These are phyloP conservation scores for Calonectris borealis DNA, from an alignment of 2,113 vertebrate species.

Conservation along the genomic window DNA sequence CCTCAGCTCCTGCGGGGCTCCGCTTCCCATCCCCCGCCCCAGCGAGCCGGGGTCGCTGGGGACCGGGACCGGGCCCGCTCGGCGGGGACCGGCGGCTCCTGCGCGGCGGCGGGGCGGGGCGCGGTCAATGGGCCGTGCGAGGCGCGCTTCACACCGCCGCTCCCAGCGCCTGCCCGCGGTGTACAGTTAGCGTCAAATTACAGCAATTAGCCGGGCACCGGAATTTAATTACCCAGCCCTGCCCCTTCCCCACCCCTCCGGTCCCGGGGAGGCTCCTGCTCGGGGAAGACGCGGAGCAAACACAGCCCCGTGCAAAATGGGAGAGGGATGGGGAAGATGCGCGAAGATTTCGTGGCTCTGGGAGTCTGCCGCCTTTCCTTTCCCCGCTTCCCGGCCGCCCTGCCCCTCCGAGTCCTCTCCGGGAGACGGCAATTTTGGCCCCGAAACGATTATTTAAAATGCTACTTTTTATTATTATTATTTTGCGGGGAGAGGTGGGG, in stretches of 20 bases:
- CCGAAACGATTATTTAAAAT: neutral
- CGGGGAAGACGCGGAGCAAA: neutral
- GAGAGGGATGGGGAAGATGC: neutral
- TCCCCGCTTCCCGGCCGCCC: neutral
- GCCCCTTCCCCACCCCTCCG: neutral
- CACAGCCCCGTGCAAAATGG: neutral
- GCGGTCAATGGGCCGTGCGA: slow-evolving; percentile 45
- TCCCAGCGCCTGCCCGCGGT: neutral
- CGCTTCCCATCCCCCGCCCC: accelerated
- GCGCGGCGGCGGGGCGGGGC: neutral
- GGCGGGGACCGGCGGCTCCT: neutral
- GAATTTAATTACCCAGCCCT: slow-evolving; percentile 20
- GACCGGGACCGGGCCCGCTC: neutral
- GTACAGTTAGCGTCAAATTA: slow-evolving; percentile 58
- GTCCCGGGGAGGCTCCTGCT: neutral
- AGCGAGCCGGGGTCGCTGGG: neutral
- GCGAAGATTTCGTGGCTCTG: neutral
- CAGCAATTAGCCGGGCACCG: slow-evolving; percentile 46
- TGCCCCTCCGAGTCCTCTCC: neutral
- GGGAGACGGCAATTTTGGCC: neutral
- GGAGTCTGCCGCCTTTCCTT: neutral
- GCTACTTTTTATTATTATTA: neutral
- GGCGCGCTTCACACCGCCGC: neutral
- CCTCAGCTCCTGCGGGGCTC: neutral
- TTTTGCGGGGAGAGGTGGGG: neutral